Evolutionary conservation across 2,797 vertebrate species (phyloP), one percentile per base, ranked within the genome.

Genomic region (Scolopax bukidnonensis): DNA sequence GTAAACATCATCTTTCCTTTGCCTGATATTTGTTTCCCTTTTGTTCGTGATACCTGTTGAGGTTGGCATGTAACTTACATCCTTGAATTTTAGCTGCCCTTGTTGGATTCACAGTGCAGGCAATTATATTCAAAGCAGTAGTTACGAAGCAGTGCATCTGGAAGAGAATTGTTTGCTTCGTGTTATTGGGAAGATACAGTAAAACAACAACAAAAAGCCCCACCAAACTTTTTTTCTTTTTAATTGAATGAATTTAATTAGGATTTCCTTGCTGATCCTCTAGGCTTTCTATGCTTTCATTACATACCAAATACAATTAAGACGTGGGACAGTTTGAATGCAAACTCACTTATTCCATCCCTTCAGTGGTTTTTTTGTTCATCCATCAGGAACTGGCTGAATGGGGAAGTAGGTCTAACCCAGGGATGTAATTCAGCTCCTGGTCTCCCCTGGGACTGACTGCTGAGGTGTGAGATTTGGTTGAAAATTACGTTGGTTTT

Each of bases 91-190:
- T 48, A 96, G 67, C 94, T 95, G 57, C n/a, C 4, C 41, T 88
- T 23, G n/a, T 33, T 97, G 94, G 65, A 83, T 96, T 96, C 91
- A 60, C 28, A 75, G 57, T 43, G 70, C 82, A 95, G 94, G 82
- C 84, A 95, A 45, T 95, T 95, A 78, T 1, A 3, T 90, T 93
- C 78, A 85, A 87, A 96, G 82, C 86, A 89, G 43, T 76, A 88
- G 89, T 48, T 95, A 83, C 95, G 93, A 87, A 45, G 59, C 97
- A 70, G 82, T 91, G 53, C 90, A 91, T 94, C 81, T 94, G 38
- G 51, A 88, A 77, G 47, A 77, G 89, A 95, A 88, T 91, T 95
- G 57, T 79, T 88, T 6, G 33, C 89, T 94, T 64, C 80, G 73
- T 94, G 51, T 89, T 93, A 87, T 94, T 83, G 40, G 78, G 84